Evolutionary conservation across 2,888 invertebrate species (phyloP).

Genomic region (Tridacna crocea): DNA sequence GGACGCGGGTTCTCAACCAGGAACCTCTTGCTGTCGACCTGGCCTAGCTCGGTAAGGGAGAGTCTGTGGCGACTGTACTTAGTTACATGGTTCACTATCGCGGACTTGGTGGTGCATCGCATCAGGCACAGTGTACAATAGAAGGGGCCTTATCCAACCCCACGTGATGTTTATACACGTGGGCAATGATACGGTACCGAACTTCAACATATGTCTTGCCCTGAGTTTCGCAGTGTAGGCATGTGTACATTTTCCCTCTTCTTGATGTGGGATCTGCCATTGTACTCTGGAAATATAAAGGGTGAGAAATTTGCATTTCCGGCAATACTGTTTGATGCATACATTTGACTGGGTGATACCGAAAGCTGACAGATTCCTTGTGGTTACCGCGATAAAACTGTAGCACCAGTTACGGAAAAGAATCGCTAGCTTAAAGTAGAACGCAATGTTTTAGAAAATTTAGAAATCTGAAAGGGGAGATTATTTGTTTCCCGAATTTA

Average conservation of each 20-base stretch:
- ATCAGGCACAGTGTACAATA: constrained; percentile 3
- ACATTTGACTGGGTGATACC: no score
- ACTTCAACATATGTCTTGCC: background rate
- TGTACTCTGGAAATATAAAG: background rate
- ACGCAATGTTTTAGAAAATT: background rate
- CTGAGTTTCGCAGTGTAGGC: background rate
- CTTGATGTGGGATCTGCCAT: background rate
- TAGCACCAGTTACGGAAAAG: no score
- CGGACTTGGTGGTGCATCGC: background rate
- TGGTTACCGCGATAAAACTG: no score
- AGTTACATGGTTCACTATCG: background rate
- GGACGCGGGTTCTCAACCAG: background rate
- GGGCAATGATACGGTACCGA: no score
- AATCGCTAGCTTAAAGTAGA: no score
- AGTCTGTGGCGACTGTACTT: background rate
- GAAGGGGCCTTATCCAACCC: constrained; percentile 2
- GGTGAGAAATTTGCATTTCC: background rate
- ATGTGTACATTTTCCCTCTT: background rate
- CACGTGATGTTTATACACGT: background rate
- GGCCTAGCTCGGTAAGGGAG: background rate
- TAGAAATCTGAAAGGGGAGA: background rate
- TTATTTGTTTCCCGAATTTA: background rate
- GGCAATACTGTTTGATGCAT: no score
- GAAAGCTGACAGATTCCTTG: no score
- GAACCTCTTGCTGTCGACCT: background rate